Evolutionary conservation across 2,113 vertebrate species (phyloP), one percentile per base, ranked within the genome.

Genomic region (Euleptes europaea): DNA sequence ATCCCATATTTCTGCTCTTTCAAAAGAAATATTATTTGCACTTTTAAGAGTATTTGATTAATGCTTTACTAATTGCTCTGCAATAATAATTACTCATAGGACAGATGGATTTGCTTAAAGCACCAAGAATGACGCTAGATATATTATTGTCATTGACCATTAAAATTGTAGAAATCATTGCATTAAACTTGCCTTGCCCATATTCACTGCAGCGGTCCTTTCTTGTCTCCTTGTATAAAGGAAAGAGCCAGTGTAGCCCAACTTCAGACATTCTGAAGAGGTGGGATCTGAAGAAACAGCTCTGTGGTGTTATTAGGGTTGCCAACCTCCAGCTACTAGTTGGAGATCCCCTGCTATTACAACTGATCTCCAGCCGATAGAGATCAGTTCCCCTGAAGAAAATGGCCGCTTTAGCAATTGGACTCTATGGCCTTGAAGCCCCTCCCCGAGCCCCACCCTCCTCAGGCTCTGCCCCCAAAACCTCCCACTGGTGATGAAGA

Each of bases 11-110:
- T 66, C 82, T 83, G 40, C 82, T 83, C 15, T 78, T 78, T 51
- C 54, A 60, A 78, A 78, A 78, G 76, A 78, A 78, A 78, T 65
- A 75, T 83, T 75, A 83, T 83, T 75, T 83, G 71, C n/a, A 38
- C 60, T 83, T 91, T 93, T 75, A 84, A 90, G 70, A 72, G 69
- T 28, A 82, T 89, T 82, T 88, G 87, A 87, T 83, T 75, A 75
- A 83, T 75, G 82, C 21, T 66, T 83, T 66, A 74, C 54, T 90
- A 86, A 92, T 88, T 88, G 47, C 69, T 67, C 54, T 73, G 38
- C 86, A 86, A 86, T 78, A 85, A 74, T 35, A 82, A 66, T 71
- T 51, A 78, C 73, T 81, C 82, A 83, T 75, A 75, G 54, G 33
- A 0, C 80, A 51, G 80, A 79, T 60, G 82, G 49, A 85, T 70